Base-by-base conservation (phyloP, 2,888 invertebrate genomes). In the Trisateles emortualis region DNA sequence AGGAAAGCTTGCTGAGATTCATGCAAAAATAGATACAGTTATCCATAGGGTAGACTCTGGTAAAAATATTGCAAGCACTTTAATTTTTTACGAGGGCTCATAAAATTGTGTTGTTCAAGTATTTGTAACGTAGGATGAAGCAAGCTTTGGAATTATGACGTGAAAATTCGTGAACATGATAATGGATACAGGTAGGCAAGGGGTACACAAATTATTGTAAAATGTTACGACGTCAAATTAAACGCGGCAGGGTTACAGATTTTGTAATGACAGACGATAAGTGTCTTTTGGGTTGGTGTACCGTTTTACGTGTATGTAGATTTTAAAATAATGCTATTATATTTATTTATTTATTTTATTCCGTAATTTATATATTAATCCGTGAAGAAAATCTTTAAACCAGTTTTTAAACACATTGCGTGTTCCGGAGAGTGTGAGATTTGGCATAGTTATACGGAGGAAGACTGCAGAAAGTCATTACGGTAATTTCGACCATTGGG, bases 1-100 rank as follows among this genome's bases (percentile, higher is more conserved):
- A 74, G 76, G 71, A 74, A 66, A 77, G 70, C 73, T 68, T 59
- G 68, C 77, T 16, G 78, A 83, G 86, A 87, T 86, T 86, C 68
- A 65, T 77, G 70, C 71, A 68, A 64, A 70, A 68, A 64, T 61
- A 74, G 68, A 71, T 67, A 68, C 69, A 68, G 68, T 59, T 71
- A 61, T 56, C 39, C 44, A 57, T 54, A 52, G 48, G 54, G 60
- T 57, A 35, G 47, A 42, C 39, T 56, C 48, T 51, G 43, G 51
- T 56, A 38, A 60, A 74, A 72, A 72, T 72, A 71, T 72, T 54
- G 55, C 52, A 43, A 48, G 56, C 24, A 59, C 32, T 64, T 64
- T 52, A 45, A 51, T 56, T 67, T 68, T 72, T 65, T 64, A 64
- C 44, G 59, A 47, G 44, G 14, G 22, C 19, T 17, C 11, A 57